Evolutionary conservation across 2,888 invertebrate genomes (phyloP), one percentile per base, ranked within the genome.

Genomic region (Caenorhabditis virilis): DNA sequence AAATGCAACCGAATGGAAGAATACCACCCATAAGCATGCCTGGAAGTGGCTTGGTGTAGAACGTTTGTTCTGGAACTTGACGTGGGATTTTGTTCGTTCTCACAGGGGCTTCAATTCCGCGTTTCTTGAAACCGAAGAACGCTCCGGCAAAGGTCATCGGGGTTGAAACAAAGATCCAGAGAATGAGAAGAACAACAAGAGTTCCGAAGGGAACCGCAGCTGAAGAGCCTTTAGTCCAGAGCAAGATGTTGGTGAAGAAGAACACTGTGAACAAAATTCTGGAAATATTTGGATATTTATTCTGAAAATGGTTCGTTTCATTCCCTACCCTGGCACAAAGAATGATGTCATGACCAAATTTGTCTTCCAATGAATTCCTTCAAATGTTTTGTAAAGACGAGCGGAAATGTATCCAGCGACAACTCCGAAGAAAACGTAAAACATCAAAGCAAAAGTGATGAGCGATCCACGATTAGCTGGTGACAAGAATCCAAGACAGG

Each of bases 101-200:
- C 23, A 97, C 97, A 11, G 97, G 97, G 86, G 95, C 94, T 84
- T 95, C 94, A 81, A 97, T 88, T 33, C 91, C 90, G 87, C 93
- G 88, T 87, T 94, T 95, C 82, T 94, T 91, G 86, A 95, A 99
- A 67, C 98, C 98, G 85, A 98, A 95, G 86, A 94, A 95, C 41
- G 98, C 93, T 26, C 98, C 98, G 72, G 95, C 89, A 85, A 98
- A 98, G 1, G 95, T 95, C 65, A 98, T 88, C 1, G 98, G 98
- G 63, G 95, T 93, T 1, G 95, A 95, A n/a, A 99, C 93, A 51
- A 94, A 91, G 85, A 95, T 91, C 98, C 98, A 98, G 25, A 98
- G 88, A 0, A 93, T 92, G 64, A 98, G 86, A 55, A 98, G 88
- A 22, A 95, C 95, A 56, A 98, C 87, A 53, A 98, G 87, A 2